Percentiles rank a stretch among this genome's conserved stretches.
phyloP scores from a whole-genome alignment of 92 coral and sea anemone species.

The Porites lobata region DNA sequence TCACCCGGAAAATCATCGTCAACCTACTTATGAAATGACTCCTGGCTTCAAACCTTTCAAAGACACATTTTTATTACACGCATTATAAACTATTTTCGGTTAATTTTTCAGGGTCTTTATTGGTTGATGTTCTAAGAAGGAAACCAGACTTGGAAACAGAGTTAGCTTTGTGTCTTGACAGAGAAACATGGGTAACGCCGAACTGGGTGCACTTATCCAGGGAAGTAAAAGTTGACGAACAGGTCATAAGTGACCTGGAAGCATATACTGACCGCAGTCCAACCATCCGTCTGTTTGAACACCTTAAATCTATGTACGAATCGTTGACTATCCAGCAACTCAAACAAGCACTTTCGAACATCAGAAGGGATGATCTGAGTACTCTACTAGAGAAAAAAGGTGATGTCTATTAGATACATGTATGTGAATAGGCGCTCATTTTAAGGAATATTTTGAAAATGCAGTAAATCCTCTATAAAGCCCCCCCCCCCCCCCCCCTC shows the following conservation, averaged over 20 bases:
- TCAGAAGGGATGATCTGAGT: conserved; percentile 5
- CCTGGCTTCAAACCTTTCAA: too few species aligned
- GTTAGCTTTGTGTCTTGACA: conserved; percentile 30
- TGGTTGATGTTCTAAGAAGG: not conserved
- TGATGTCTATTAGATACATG: not conserved
- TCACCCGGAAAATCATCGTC: too few species aligned
- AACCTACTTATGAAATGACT: too few species aligned
- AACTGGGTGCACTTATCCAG: conserved; percentile 25
- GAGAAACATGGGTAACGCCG: not conserved
- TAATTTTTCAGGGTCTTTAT: not conserved
- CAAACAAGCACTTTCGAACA: not conserved
- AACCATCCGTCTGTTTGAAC: conserved; percentile 29
- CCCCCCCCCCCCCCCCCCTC: too few species aligned
- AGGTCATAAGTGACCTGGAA: not conserved
- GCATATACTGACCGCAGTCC: conserved; percentile 21
- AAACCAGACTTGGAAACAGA: not conserved
- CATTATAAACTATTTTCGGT: not conserved
- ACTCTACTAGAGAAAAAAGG: not conserved
- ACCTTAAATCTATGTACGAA: conserved; percentile 1
- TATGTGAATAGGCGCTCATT: too few species aligned
- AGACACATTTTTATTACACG: too few species aligned
- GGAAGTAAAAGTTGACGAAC: not conserved
- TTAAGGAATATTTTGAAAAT: too few species aligned
- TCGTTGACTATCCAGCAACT: not conserved
- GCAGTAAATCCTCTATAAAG: too few species aligned